Conservation (phyloP, 2,888 invertebrate genomes). For the Baronia brevicornis region DNA sequence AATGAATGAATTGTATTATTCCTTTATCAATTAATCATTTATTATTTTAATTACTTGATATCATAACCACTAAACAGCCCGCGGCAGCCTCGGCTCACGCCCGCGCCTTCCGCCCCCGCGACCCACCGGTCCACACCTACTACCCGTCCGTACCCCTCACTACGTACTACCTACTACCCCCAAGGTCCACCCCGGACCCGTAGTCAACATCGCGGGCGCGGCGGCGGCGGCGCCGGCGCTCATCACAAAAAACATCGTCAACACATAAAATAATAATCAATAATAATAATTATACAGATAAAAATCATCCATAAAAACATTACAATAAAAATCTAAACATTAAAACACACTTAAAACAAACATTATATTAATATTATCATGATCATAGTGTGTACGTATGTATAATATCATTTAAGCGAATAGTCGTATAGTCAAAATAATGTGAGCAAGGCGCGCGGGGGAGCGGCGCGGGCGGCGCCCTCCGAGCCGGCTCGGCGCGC, state of each 20-base stretch:
- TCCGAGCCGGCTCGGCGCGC: slow-evolving; percentile 22
- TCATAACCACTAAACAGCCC: slow-evolving; percentile 65
- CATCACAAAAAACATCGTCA: slow-evolving; percentile 75
- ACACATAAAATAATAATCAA: slow-evolving; percentile 76
- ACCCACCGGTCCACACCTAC: slow-evolving; percentile 3
- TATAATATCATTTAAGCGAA: slow-evolving; percentile 75
- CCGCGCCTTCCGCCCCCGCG: slow-evolving; percentile 23
- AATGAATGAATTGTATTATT: slow-evolving; percentile 72
- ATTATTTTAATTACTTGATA: slow-evolving; percentile 69
- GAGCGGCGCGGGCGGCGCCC: slow-evolving; percentile 38
- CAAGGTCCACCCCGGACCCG: slow-evolving; percentile 15
- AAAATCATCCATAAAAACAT: slow-evolving; percentile 77
- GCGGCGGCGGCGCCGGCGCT: slow-evolving; percentile 45
- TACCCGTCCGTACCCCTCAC: slow-evolving; percentile 3
- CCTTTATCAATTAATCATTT: slow-evolving; percentile 64
- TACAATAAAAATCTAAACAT: slow-evolving; percentile 77
- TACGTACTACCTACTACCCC: not conserved
- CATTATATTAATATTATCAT: slow-evolving; percentile 76
- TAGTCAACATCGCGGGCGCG: slow-evolving; percentile 10
- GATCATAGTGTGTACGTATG: slow-evolving; percentile 74
- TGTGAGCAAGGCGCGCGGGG: slow-evolving; percentile 66
- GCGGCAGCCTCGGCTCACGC: slow-evolving; percentile 58
- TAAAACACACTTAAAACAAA: slow-evolving; percentile 76
- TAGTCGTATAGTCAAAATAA: slow-evolving; percentile 75
- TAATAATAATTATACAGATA: slow-evolving; percentile 75